These are phyloP conservation scores for Asteroscopus sphinx DNA, from an alignment of 2,888 invertebrate genomes.

Conservation along the genomic window DNA sequence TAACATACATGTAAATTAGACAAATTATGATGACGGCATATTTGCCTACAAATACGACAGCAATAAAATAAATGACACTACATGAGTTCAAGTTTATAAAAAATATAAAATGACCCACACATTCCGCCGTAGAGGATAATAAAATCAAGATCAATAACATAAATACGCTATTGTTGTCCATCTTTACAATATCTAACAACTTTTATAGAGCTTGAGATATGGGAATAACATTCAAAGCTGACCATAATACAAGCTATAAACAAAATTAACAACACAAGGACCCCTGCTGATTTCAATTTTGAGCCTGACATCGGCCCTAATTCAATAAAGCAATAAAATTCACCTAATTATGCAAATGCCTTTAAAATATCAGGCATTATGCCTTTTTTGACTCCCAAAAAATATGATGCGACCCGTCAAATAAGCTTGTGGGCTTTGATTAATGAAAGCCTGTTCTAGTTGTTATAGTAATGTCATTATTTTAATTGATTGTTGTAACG, in stretches of 20 bases:
- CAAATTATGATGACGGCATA: conserved; percentile 51
- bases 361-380: conserved; percentile 85
- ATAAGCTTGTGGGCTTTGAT: conserved; percentile 78
- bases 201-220: conserved; percentile 85
- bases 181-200: conserved; percentile 81
- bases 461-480: conserved; percentile 78
- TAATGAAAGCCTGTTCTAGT: conserved; percentile 72
- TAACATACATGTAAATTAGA: conserved; percentile 56
- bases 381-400: conserved; percentile 80
- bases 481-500: conserved; percentile 74
- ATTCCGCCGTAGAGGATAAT: conserved; percentile 67
- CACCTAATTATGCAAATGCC: conserved; percentile 90
- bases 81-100: conserved; percentile 55
- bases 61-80: conserved; percentile 58
- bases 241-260: conserved; percentile 89
- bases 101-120: conserved; percentile 58
- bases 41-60: conserved; percentile 46
- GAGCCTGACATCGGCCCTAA: conserved; percentile 88
- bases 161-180: conserved; percentile 84
- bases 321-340: conserved; percentile 90
- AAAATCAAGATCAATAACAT: conserved; percentile 86
- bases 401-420: conserved; percentile 83
- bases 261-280: conserved; percentile 89
- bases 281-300: conserved; percentile 89
- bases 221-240: conserved; percentile 85